Conservation (phyloP, 2,113 vertebrate genomes). For the Rhegmatorhina hoffmannsi region DNA sequence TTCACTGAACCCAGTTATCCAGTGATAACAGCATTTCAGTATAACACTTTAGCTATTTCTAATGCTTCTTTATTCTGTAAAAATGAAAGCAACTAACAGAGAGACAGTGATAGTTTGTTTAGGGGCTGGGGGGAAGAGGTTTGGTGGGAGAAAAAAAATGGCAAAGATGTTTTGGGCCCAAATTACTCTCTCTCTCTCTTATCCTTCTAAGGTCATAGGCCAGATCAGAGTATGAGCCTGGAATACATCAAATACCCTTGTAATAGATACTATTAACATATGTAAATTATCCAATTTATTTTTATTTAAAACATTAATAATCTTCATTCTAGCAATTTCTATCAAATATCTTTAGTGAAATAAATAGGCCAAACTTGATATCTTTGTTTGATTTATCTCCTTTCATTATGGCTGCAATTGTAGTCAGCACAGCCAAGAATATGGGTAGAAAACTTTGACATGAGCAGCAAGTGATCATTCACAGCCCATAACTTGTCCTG, state of each 20-base stretch:
- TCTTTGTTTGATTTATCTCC: not conserved
- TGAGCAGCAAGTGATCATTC: not conserved
- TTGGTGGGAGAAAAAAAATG: not conserved
- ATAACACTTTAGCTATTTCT: not conserved
- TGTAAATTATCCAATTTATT: not conserved
- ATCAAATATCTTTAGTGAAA: not conserved
- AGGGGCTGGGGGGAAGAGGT: accelerated
- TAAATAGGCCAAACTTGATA: not conserved
- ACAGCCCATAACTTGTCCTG: not conserved
- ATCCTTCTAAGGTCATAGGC: not conserved
- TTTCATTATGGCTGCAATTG: not conserved
- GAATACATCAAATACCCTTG: not conserved
- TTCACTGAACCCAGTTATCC: not conserved
- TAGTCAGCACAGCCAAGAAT: not conserved
- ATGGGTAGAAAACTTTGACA: not conserved
- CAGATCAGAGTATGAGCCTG: not conserved
- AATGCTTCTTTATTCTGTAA: not conserved
- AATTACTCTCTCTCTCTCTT: not conserved
- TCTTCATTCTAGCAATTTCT: not conserved
- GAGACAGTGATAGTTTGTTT: not conserved
- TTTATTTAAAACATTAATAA: not conserved
- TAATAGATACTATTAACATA: not conserved
- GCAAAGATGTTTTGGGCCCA: not conserved
- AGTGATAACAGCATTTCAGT: not conserved
- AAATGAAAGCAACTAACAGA: not conserved